Evolutionary conservation across 2,888 invertebrate species (phyloP).

Genomic region (Iselma pallidipennis): DNA sequence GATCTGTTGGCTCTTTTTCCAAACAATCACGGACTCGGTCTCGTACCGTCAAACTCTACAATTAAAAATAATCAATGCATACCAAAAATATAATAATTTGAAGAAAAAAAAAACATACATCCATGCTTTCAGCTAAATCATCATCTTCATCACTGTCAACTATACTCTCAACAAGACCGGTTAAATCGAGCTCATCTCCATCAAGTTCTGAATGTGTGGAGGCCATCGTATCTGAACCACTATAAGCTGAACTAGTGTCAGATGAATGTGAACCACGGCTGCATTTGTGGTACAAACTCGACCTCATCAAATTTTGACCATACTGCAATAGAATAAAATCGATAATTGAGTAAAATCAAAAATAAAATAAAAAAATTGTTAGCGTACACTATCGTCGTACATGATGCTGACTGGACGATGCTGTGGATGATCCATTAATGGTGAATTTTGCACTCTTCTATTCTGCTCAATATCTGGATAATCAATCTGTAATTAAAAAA

Average conservation of each 20-base stretch:
- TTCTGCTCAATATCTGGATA: slow-evolving; percentile 64
- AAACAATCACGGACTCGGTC: slow-evolving; percentile 97
- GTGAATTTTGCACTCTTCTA: slow-evolving; percentile 49
- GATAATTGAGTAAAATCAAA: not conserved
- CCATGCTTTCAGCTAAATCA: slow-evolving; percentile 88
- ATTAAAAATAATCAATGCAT: slow-evolving; percentile 4
- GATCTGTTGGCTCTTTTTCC: slow-evolving; percentile 94
- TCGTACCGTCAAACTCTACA: slow-evolving; percentile 80
- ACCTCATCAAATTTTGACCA: slow-evolving; percentile 55
- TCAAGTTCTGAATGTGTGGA: slow-evolving; percentile 85
- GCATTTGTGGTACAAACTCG: slow-evolving; percentile 83
- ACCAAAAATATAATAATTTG: not conserved
- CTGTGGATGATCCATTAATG: slow-evolving; percentile 53
- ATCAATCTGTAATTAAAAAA: slow-evolving; percentile 66
- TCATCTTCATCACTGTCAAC: slow-evolving; percentile 97
- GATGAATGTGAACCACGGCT: slow-evolving; percentile 84
- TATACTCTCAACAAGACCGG: slow-evolving; percentile 92
- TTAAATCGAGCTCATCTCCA: slow-evolving; percentile 84
- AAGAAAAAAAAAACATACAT: slow-evolving; percentile 59
- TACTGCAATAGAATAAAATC: slow-evolving; percentile 37
- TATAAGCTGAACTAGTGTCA: slow-evolving; percentile 95
- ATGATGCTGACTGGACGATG: slow-evolving; percentile 51
- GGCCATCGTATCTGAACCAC: slow-evolving; percentile 95
- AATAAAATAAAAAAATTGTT: not conserved
- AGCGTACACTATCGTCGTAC: slow-evolving; percentile 52